A percentile compares a stretch with the other conserved stretches of the same genome.
Conservation (phyloP, 2,888 invertebrate genomes). For the Trissolcus brochymenae region DNA sequence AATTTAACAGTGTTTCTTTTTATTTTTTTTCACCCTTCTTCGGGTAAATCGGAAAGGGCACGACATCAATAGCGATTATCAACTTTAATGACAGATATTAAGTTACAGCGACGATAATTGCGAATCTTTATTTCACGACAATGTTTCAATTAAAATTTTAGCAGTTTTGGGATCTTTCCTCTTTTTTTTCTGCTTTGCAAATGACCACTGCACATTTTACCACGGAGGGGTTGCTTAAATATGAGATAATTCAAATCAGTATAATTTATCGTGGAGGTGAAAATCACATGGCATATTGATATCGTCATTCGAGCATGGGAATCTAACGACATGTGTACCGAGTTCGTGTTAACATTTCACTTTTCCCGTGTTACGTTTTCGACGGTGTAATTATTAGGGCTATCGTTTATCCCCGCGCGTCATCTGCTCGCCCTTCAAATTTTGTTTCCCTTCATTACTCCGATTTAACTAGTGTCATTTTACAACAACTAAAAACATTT, state of each 20-base stretch:
- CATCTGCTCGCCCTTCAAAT: conserved; percentile 51
- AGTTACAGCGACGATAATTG: conserved; percentile 28
- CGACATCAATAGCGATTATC: conserved; percentile 38
- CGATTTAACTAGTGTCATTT: too few species aligned
- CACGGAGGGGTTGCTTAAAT: too few species aligned
- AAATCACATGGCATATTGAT: conserved; percentile 22
- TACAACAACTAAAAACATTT: too few species aligned
- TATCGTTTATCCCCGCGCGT: conserved; percentile 53
- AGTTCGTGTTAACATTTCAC: conserved; percentile 16
- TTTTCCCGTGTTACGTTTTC: conserved; percentile 33
- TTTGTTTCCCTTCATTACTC: conserved; percentile 46
- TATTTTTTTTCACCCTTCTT: conserved; percentile 13
- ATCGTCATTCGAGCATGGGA: conserved; percentile 66
- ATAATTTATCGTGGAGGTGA: too few species aligned
- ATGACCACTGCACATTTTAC: too few species aligned
- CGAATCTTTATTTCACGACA: conserved; percentile 19
- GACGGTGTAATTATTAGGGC: conserved; percentile 59
- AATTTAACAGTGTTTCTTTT: conserved; percentile 18
- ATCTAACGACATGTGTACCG: conserved; percentile 68
- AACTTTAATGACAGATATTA: conserved; percentile 30
- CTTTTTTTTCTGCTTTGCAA: too few species aligned
- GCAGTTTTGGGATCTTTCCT: too few species aligned
- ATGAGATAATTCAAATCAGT: too few species aligned
- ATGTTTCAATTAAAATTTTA: too few species aligned
- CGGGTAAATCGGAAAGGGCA: conserved; percentile 17